Conservation (phyloP, 2,113 vertebrate genomes). For the Microcebus griseorufus region DNA sequence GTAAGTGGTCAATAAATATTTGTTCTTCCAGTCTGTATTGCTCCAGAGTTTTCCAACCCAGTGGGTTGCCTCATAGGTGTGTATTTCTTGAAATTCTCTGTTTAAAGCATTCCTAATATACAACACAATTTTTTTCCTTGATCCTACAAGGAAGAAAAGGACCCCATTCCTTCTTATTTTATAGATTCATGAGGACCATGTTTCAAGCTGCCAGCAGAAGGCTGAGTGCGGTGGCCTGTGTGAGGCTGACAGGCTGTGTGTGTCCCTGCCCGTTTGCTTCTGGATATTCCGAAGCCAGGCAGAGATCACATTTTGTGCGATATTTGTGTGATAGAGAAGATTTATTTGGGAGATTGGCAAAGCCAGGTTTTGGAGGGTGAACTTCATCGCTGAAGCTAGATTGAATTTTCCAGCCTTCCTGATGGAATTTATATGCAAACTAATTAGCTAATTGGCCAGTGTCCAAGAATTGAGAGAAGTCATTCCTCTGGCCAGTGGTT, state of each 20-base stretch:
- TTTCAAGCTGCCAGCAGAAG: background rate
- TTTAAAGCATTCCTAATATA: background rate
- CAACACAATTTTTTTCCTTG: background rate
- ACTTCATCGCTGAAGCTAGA: background rate
- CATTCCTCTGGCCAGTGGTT: background rate
- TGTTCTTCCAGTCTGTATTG: background rate
- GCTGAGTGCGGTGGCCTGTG: background rate
- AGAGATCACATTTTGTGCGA: background rate
- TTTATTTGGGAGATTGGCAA: background rate
- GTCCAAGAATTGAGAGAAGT: slow-evolving; percentile 17
- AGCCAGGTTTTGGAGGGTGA: slow-evolving; percentile 55
- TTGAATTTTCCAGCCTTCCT: slow-evolving; percentile 57
- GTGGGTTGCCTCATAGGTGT: background rate
- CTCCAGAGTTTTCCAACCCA: background rate
- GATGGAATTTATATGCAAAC: background rate
- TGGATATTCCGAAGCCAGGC: background rate
- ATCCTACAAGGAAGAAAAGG: background rate
- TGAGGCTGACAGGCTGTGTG: background rate
- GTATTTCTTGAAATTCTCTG: background rate
- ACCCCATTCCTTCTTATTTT: background rate
- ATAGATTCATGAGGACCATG: background rate
- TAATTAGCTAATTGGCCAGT: slow-evolving; percentile 45
- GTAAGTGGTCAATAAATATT: background rate
- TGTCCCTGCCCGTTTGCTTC: background rate
- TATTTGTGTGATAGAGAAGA: background rate